Conservation (phyloP, 2,888 invertebrate genomes). For the Isoperla grammatica region DNA sequence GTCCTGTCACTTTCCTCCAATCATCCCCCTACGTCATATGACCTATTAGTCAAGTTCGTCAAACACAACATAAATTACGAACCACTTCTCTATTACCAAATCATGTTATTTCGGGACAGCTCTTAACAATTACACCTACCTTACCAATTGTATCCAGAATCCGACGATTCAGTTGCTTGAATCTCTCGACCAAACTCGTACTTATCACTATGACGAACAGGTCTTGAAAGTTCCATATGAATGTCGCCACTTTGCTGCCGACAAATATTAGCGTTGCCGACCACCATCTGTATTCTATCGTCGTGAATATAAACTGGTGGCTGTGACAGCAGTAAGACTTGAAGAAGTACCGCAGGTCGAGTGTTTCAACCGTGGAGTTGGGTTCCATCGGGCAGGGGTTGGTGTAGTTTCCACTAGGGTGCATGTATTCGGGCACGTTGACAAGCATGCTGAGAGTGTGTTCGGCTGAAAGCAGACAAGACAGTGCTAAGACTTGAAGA, state of each 20-base stretch:
- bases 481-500: no score
- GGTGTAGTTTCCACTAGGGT: background rate
- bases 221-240: conserved; percentile 30
- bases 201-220: conserved; percentile 28
- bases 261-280: conserved; percentile 41
- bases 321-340: conserved; percentile 37
- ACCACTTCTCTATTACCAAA: no score
- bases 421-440: conserved; percentile 31
- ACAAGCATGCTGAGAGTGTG: conserved; percentile 40
- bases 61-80: no score
- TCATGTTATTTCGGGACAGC: no score
- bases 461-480: conserved; percentile 33
- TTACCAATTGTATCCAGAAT: conserved; percentile 9
- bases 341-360: conserved; percentile 36
- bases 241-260: conserved; percentile 25
- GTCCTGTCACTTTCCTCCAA: no score
- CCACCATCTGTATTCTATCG: conserved; percentile 37
- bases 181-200: conserved; percentile 23
- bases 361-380: conserved; percentile 27
- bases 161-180: conserved; percentile 25
- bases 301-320: conserved; percentile 39
- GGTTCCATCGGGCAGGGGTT: conserved; percentile 16
- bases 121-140: no score
- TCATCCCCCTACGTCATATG: no score
- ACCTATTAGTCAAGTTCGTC: no score